Base-by-base conservation (phyloP, 1,140 invertebrate genomes). In the Doryteuthis pealeii region DNA sequence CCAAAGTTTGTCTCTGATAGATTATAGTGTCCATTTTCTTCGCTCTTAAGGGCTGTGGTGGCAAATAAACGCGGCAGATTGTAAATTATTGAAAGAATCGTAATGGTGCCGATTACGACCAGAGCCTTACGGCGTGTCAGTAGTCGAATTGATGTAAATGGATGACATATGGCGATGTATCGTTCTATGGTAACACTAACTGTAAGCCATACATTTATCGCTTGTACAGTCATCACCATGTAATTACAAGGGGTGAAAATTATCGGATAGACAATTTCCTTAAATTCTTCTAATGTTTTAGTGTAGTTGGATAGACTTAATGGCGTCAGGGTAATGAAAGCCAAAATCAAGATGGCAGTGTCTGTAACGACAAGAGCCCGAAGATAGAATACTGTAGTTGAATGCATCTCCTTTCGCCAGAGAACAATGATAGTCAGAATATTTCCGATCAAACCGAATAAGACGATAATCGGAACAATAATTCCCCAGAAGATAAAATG, bases 201-300 rank as follows among this genome's bases (percentile, higher is more conserved):
- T 0, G 86, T 87, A 28, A 85, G 77, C 85, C 86, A 87, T 12
- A 87, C 85, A 70, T 87, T 86, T 68, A 78, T 78, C 71, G 83
- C 80, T 77, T 87, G 86, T 12, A 85, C 79, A 1, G 82, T 80
- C 86, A 87, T 87, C 4, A 86, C 78, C 15, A 83, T 77, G 70
- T 80, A 86, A 58, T 80, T 81, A 40, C 77, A 76, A 12, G 81
- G 80, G 4, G 81, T 84, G 71, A 82, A 81, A n/a, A 84, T 77
- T 14, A 82, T 69, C 1, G 84, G 84, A 72, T 84, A 86, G n/a
- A 85, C 77, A 12, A 78, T 78, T 33, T 86, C 79, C 32, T 74
- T 80, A 70, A 81, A 85, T 68, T 78, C 12, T 66, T n/a, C 26
- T 31, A 66, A 26, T 14, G 14, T 66, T 12, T 66, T 66, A 12